Base-by-base conservation (phyloP, 2,113 vertebrate genomes). In the Leucopsar rothschildi region DNA sequence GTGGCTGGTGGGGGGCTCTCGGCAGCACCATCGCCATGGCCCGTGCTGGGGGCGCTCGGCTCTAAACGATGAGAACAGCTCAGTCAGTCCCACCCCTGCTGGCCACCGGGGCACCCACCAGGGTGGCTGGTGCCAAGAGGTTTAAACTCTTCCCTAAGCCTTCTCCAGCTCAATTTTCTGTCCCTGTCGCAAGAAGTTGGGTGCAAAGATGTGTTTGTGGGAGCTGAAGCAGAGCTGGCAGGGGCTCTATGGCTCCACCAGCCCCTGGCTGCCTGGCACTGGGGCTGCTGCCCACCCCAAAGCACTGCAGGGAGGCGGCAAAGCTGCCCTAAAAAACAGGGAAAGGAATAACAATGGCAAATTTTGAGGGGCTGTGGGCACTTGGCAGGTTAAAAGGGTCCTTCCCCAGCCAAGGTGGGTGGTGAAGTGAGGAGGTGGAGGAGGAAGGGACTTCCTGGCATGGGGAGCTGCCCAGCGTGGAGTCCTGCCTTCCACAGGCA, bases 41-140 rank as follows among this genome's bases (percentile, higher is more conserved):
- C 97, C 20, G 92, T 95, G 95, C 97, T 37, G 4, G 98, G 91
- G 84, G 83, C 84, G 52, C 64, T 97, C 20, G 59, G 97, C 96
- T 98, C 98, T 98, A 98, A 98, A 98, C 49, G 97, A 96, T 97
- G 96, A 98, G 98, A 98, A 98, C 92, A 98, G 89, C 97, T 96
- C 95, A 79, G 98, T 98, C 98, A 98, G 98, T 98, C 91, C 95
- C 91, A 76, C 94, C 88, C 40, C 0, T 1, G 3, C 63, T 0
- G 5, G 90, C 82, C 71, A 56, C 42, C 0, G 2, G 61, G 23
- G 63, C 60, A 37, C 85, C 78, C 10, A 0, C 50, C 6, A 6
- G 29, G 20, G 27, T 95, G 85, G 45, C 81, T n/a, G 37, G 35
- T 53, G 76, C 39, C 68, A 64, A 90, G 80, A 84, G 37, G 23